Base-by-base conservation (phyloP, 2,888 invertebrate species). In the Phlogophora meticulosa region DNA sequence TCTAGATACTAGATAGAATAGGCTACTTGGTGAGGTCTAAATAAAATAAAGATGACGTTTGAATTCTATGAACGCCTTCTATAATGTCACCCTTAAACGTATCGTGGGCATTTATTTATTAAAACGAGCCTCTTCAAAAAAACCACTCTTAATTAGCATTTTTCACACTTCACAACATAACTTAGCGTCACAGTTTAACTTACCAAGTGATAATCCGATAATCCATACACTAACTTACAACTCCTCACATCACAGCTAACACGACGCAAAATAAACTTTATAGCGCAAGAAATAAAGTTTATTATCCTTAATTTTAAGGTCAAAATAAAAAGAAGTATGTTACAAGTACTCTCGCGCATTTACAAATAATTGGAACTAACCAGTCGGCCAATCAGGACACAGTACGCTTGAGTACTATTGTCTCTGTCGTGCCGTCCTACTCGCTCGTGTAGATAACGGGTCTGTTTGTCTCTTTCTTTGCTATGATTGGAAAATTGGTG, bases 281-380 rank as follows among this genome's bases (percentile, higher is more conserved):
- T 0, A 0, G 0, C 0, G 0, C 1, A 1, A 3, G 0, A 5
- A 0, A 69, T 48, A 80, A 36, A 59, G 74, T 48, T 36, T 7
- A 67, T 45, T 59, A n/a, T 76, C 13, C 43, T 32, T 51, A 61
- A 72, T 4, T 60, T 34, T 3, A 24, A 32, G 5, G 10, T 36
- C 34, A 75, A 75, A 81, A 81, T 69, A 76, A 81, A 77, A 81
- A 83, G 60, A 72, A 68, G 68, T 73, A 59, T 60, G 52, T 53
- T 68, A 69, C 76, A 75, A 83, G 82, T 83, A 79, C 85, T 79
- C 84, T 38, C 46, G 71, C 85, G 85, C 85, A 85, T 78, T 75
- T 82, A 83, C 84, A 85, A 83, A 78, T 83, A 84, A 85, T 83
- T 84, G 84, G 84, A 75, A 79, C 72, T 65, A 42, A 70, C 36